These are phyloP conservation scores for Drosophila pandora DNA, from an alignment of 1,140 invertebrate species.

Conservation along the genomic window DNA sequence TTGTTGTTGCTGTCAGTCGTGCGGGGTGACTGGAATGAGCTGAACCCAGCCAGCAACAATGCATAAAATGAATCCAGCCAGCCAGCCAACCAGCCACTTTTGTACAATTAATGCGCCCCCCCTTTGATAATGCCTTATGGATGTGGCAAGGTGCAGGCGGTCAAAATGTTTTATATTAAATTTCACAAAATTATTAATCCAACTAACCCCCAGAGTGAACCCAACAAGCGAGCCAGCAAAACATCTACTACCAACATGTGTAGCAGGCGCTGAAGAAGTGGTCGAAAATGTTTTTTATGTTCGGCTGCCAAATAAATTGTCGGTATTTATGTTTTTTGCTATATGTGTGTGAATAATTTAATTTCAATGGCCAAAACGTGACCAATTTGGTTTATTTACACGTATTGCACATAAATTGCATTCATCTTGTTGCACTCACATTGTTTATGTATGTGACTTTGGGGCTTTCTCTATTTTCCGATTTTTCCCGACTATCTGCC, in stretches of 20 bases:
- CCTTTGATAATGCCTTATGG: constrained; percentile 26
- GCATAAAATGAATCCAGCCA: constrained; percentile 13
- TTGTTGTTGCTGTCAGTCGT: constrained; percentile 61
- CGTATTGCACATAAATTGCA: constrained; percentile 76
- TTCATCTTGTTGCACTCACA: constrained; percentile 42
- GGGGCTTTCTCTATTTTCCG: constrained; percentile 29
- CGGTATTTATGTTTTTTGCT: constrained; percentile 68
- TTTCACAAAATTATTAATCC: constrained; percentile 55
- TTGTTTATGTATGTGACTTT: constrained; percentile 8
- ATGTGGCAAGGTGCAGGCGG: constrained; percentile 42
- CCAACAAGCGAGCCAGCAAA: constrained; percentile 5
- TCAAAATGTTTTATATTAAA: constrained; percentile 75
- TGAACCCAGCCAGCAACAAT: constrained; percentile 3
- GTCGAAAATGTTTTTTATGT: constrained; percentile 50
- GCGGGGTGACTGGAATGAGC: constrained; percentile 20
- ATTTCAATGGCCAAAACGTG: constrained; percentile 80
- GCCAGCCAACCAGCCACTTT: background rate
- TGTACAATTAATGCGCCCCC: background rate
- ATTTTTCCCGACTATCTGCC: constrained; percentile 39
- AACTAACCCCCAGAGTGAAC: constrained; percentile 32
- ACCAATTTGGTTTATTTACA: constrained; percentile 84
- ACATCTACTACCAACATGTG: constrained; percentile 34
- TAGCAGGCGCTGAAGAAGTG: constrained; percentile 38
- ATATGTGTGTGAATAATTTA: constrained; percentile 63
- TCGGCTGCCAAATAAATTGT: constrained; percentile 71